phyloP scores from a whole-genome alignment of 2,113 vertebrate genomes.

The Oreamnos americanus region DNA sequence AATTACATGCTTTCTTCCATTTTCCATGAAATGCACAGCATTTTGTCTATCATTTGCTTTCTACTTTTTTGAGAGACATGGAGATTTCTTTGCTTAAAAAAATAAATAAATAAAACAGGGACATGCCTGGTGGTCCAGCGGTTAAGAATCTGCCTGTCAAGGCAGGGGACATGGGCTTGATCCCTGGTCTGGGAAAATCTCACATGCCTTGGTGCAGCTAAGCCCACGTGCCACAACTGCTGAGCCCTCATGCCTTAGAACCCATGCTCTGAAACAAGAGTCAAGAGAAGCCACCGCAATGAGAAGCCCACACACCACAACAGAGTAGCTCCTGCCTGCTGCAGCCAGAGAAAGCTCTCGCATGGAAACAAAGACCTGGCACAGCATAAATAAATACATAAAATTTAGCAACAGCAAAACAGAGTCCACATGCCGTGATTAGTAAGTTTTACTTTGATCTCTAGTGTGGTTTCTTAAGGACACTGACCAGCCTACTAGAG shows the following conservation, averaged over 20 bases:
- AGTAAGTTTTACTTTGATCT: background rate
- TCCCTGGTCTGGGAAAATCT: background rate
- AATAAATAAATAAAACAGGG: background rate
- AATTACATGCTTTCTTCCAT: background rate
- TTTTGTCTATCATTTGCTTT: background rate
- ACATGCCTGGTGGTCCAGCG: background rate
- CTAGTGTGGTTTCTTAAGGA: background rate
- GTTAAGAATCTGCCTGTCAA: background rate
- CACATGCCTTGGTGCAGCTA: background rate
- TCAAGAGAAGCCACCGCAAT: background rate
- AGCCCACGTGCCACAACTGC: accelerated
- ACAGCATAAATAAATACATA: background rate
- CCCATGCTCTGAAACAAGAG: background rate
- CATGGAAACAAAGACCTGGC: background rate
- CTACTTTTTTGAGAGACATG: background rate
- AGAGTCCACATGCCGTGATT: no score
- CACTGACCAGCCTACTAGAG: background rate
- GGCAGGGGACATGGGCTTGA: background rate
- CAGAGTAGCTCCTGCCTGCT: background rate
- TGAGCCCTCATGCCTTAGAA: background rate
- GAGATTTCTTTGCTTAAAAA: background rate
- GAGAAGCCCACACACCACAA: background rate
- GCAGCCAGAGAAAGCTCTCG: background rate
- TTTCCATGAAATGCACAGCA: background rate
- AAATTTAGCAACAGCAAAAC: background rate